phyloP scores from a whole-genome alignment of 2,113 vertebrate genomes.

The Labrus mixtus region DNA sequence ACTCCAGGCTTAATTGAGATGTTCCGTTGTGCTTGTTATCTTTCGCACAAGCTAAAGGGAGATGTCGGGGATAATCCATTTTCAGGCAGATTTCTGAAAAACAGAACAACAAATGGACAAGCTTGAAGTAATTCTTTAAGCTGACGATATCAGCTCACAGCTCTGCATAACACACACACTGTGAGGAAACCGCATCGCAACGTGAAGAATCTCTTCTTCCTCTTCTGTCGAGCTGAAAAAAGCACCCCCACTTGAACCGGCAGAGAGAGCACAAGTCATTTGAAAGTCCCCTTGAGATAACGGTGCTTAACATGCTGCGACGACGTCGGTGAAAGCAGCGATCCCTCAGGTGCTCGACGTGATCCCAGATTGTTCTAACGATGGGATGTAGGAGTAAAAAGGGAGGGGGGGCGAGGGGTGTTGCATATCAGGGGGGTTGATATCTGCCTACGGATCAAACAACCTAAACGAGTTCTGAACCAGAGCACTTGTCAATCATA shows the following conservation, averaged over 20 bases:
- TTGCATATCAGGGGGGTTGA: background rate
- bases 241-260: constrained; percentile 22
- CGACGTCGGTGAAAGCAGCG: constrained; percentile 13
- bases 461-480: constrained; percentile 53
- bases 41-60: constrained; percentile 27
- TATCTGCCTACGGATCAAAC: constrained; percentile 66
- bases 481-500: constrained; percentile 70
- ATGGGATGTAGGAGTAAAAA: constrained; percentile 35
- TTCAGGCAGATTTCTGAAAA: constrained; percentile 36
- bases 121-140: constrained; percentile 30
- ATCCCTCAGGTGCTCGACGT: constrained; percentile 33
- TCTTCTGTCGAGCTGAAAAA: constrained; percentile 1
- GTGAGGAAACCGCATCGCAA: background rate
- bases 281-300: constrained; percentile 44
- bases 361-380: constrained; percentile 29
- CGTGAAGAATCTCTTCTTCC: constrained; percentile 1
- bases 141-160: constrained; percentile 22
- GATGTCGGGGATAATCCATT: constrained; percentile 57
- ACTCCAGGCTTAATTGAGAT: constrained; percentile 55
- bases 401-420: background rate
- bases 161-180: constrained; percentile 4
- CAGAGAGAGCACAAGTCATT: constrained; percentile 33
- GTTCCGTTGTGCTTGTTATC: constrained; percentile 61
- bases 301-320: constrained; percentile 9
- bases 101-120: constrained; percentile 27